A percentile compares a stretch with the other conserved stretches of the same genome.
phyloP scores from a whole-genome alignment of 2,888 invertebrate species.

The Pardosa pseudoannulata region DNA sequence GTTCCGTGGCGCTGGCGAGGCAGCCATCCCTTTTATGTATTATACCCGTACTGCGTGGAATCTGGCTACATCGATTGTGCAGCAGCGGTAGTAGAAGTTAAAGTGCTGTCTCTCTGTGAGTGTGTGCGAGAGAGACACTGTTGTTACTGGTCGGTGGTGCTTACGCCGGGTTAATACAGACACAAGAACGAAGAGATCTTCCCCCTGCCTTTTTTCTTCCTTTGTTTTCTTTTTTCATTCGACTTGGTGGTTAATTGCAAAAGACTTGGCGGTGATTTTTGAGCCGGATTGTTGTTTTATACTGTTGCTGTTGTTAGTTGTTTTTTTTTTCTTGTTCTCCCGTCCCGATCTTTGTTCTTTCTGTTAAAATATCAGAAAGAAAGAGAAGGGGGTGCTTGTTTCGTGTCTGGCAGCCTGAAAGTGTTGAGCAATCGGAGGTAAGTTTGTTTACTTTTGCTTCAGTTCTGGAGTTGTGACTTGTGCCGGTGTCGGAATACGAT shows the following conservation, averaged over 20 bases:
- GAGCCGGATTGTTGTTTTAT: background rate
- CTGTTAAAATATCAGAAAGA: too few relatives aligned
- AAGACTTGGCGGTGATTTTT: slow-evolving; percentile 26
- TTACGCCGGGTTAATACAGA: too few relatives aligned
- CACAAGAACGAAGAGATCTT: too few relatives aligned
- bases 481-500: too few relatives aligned
- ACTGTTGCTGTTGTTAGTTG: background rate
- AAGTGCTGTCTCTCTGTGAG: too few relatives aligned
- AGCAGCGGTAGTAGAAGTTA: background rate
- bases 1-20: slow-evolving; percentile 26
- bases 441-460: slow-evolving; percentile 12
- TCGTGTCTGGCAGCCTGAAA: background rate
- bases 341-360: too few relatives aligned
- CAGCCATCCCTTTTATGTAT: slow-evolving; percentile 26
- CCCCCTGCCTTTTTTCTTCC: too few relatives aligned
- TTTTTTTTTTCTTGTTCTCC: slow-evolving; percentile 1
- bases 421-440: background rate
- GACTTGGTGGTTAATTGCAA: background rate
- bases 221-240: too few relatives aligned
- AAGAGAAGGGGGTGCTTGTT: background rate
- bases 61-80: slow-evolving; percentile 59
- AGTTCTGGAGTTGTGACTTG: background rate
- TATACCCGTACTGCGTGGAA: slow-evolving; percentile 60
- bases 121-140: too few relatives aligned
- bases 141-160: too few relatives aligned